These are phyloP conservation scores for Nannobrachium achirus DNA, from an alignment of 2,113 vertebrate genomes.

Conservation along the genomic window DNA sequence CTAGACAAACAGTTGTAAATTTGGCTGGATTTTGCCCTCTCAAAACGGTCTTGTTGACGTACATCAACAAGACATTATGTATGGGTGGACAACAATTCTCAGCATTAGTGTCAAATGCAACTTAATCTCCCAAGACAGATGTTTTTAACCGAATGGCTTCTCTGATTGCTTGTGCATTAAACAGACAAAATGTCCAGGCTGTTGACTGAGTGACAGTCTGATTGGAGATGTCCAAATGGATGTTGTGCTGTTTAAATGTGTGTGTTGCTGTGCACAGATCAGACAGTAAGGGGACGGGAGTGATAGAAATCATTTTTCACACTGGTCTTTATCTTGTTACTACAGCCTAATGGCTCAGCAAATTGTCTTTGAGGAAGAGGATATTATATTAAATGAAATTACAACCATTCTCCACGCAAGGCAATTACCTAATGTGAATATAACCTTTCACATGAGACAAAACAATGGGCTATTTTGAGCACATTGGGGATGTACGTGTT, in stretches of 20 bases:
- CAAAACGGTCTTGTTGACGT: no score
- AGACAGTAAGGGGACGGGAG: constrained; percentile 66
- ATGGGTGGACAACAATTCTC: not conserved
- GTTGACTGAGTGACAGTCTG: constrained; percentile 41
- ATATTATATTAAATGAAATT: constrained; percentile 61
- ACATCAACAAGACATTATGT: no score
- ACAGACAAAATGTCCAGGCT: constrained; percentile 34
- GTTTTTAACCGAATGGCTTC: no score
- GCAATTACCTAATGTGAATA: constrained; percentile 56
- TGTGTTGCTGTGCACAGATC: constrained; percentile 63
- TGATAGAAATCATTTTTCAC: constrained; percentile 75
- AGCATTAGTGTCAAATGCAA: constrained; percentile 24
- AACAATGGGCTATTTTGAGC: constrained; percentile 1
- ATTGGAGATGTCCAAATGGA: constrained; percentile 50
- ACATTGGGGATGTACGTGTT: constrained; percentile 15
- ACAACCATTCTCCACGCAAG: constrained; percentile 45
- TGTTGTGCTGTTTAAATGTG: constrained; percentile 57
- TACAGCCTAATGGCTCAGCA: constrained; percentile 62
- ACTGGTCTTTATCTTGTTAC: constrained; percentile 76
- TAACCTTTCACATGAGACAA: constrained; percentile 60
- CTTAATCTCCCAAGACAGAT: no score
- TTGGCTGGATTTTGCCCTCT: no score
- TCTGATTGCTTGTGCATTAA: constrained; percentile 2
- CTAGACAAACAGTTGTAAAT: no score
- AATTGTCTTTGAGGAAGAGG: constrained; percentile 66